Conservation (phyloP, 1,140 invertebrate species). For the Halictus rubicundus region DNA sequence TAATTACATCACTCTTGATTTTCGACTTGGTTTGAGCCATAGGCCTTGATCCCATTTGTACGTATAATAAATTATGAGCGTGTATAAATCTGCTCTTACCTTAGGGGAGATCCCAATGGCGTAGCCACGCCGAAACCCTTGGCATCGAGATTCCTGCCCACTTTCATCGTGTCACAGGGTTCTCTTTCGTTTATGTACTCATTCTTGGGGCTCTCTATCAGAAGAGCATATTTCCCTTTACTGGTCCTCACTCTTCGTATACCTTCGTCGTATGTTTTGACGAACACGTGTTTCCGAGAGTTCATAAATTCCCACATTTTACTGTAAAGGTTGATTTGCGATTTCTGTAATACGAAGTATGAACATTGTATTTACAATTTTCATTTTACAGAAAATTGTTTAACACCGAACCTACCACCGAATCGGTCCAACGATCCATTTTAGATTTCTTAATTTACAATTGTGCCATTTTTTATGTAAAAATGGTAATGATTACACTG, state of each 20-base stretch:
- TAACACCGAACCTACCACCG: too few species aligned
- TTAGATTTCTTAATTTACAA: too few species aligned
- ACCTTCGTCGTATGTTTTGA: constrained; percentile 91
- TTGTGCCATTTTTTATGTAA: too few species aligned
- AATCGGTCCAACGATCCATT: too few species aligned
- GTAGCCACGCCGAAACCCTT: constrained; percentile 97
- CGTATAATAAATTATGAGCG: not conserved
- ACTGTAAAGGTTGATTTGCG: constrained; percentile 93
- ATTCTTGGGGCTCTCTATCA: constrained; percentile 96
- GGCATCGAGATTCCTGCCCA: constrained; percentile 94
- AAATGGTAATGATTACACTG: too few species aligned
- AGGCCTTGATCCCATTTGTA: too few species aligned
- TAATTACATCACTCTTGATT: too few species aligned
- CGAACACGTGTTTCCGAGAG: constrained; percentile 90
- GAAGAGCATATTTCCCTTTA: constrained; percentile 96
- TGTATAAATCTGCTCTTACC: constrained; percentile 81
- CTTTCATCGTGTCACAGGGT: constrained; percentile 98
- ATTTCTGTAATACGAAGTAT: constrained; percentile 83
- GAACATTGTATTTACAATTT: too few species aligned
- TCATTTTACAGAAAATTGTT: too few species aligned
- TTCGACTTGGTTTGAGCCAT: too few species aligned
- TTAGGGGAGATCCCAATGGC: constrained; percentile 92
- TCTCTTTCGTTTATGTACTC: constrained; percentile 96
- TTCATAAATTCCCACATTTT: constrained; percentile 99
- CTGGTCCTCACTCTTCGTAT: constrained; percentile 90